Evolutionary conservation across 1,140 invertebrate species (phyloP), one percentile per base, ranked within the genome.

Genomic region (Drosophila arawakana): DNA sequence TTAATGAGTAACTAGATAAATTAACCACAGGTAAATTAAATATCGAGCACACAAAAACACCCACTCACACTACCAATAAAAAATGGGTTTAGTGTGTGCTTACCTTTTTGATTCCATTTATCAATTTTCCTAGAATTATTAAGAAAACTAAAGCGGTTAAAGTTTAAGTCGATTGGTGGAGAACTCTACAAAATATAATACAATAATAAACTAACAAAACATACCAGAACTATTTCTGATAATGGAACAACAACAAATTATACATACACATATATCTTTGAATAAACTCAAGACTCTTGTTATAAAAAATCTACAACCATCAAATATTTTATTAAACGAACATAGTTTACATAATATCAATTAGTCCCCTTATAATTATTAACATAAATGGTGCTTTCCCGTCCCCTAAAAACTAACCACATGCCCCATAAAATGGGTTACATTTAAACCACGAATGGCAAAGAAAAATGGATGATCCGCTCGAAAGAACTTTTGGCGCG

Each of bases 401-500:
- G 39, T 3, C 15, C 18, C 18, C 63, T 77, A 90, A 73, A 86
- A 90, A 25, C 73, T 79, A 15, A 81, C 79, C 50, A 92, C 78
- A 55, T 91, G 91, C 7, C 91, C 91, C 61, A 90, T 68, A 30
- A 92, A 88, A 55, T 86, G 80, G 34, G 82, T 90, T 3, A 81
- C 80, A 55, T 84, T 80, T 37, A 76, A 69, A n/a, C 80, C 80
- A 25, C 84, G 81, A 50, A 92, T 81, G 73, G 91, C 91, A 75
- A 92, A 92, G 76, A 86, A 91, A 18, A 91, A 92, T 7, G 91
- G 91, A 76, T 91, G 91, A 81, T 92, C 91, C 43, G 90, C 91
- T 10, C 91, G 76, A 41, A 92, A 92, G 81, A 92, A 92, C 55
- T 91, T 92, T 44, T 91, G 88, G 11, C 91, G 78, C 9, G 84